phyloP scores from a whole-genome alignment of 2,113 vertebrate genomes.

The Catharus minimus region DNA sequence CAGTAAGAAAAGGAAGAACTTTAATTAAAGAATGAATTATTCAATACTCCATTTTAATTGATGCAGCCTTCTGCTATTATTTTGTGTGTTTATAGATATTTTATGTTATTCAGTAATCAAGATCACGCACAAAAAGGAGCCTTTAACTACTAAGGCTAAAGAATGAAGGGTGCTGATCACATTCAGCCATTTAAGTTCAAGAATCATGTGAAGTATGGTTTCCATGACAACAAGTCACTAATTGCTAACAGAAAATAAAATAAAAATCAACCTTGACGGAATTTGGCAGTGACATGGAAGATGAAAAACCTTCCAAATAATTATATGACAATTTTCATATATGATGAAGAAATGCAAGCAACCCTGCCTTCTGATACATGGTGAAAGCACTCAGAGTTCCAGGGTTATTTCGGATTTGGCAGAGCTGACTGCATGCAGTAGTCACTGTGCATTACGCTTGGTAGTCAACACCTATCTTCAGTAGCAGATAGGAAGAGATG shows the following conservation, averaged over 20 bases:
- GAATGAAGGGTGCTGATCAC: slow-evolving; percentile 57
- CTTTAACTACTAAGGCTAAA: slow-evolving; percentile 43
- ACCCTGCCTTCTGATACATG: slow-evolving; percentile 4
- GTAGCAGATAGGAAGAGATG: slow-evolving; percentile 26
- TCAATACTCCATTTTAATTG: slow-evolving; percentile 75
- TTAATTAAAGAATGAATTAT: slow-evolving; percentile 82
- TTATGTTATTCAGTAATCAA: slow-evolving; percentile 71
- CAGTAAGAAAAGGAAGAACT: slow-evolving; percentile 57
- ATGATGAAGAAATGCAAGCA: slow-evolving; percentile 16
- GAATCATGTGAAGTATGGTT: slow-evolving; percentile 76
- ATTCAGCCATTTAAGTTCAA: slow-evolving; percentile 77
- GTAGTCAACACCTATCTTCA: slow-evolving; percentile 40
- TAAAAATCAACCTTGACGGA: slow-evolving; percentile 72
- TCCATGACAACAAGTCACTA: slow-evolving; percentile 79
- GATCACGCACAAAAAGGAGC: slow-evolving; percentile 44
- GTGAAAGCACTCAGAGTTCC: background rate
- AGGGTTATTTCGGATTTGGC: slow-evolving; percentile 45
- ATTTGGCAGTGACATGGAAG: slow-evolving; percentile 60
- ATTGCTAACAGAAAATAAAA: slow-evolving; percentile 76
- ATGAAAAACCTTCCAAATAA: slow-evolving; percentile 34
- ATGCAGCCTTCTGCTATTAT: slow-evolving; percentile 66
- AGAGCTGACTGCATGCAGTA: background rate
- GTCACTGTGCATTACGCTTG: slow-evolving; percentile 16
- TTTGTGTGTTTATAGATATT: slow-evolving; percentile 74
- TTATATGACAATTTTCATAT: slow-evolving; percentile 50